A percentile compares a stretch with the other conserved stretches of the same genome.
Conservation (phyloP, 2,888 invertebrate species). For the Tortricodes alternella region DNA sequence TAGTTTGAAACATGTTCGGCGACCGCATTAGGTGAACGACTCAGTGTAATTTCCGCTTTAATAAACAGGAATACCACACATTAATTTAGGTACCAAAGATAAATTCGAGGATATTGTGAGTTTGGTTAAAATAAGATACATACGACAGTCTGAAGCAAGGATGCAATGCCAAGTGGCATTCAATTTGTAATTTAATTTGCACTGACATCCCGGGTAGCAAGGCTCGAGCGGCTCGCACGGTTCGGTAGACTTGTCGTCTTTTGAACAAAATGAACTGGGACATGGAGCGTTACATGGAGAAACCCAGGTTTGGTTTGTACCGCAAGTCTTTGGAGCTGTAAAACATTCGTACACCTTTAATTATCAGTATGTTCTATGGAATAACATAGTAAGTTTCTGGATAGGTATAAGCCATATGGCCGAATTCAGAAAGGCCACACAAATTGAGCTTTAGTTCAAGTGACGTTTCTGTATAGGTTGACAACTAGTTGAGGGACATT, state of each 20-base stretch:
- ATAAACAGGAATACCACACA: too few species aligned
- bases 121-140: background rate
- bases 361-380: too few species aligned
- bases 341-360: too few species aligned
- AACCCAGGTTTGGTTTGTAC: constrained; percentile 25
- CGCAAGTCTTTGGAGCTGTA: constrained; percentile 22
- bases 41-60: too few species aligned
- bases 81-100: background rate
- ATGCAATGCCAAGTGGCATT: constrained; percentile 15
- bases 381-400: too few species aligned
- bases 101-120: background rate
- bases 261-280: constrained; percentile 12
- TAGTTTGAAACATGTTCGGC: too few species aligned
- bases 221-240: constrained; percentile 1
- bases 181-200: constrained; percentile 27
- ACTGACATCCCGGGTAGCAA: constrained; percentile 27
- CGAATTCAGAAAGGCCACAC: too few species aligned
- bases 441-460: too few species aligned
- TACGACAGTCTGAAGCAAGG: constrained; percentile 27
- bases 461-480: too few species aligned
- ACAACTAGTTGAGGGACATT: too few species aligned
- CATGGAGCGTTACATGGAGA: constrained; percentile 13
- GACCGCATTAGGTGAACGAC: too few species aligned
- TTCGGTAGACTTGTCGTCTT: constrained; percentile 17
- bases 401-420: too few species aligned